Conservation (phyloP, 2,888 invertebrate genomes). For the Lepidonotus clava region DNA sequence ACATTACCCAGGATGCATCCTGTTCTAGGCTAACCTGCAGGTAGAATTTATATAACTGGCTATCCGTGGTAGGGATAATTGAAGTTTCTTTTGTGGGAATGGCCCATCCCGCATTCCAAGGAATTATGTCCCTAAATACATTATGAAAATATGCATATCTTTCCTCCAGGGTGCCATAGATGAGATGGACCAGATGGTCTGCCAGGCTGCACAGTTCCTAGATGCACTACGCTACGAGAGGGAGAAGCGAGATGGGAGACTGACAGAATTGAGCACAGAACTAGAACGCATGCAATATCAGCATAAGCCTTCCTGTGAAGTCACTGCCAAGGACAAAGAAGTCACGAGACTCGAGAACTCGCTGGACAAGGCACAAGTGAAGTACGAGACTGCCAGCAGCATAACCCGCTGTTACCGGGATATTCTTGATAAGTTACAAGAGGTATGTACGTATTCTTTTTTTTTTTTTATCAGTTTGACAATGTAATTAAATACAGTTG, state of each 20-base stretch:
- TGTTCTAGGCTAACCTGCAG: too few species aligned
- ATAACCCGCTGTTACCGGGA: conserved; percentile 70
- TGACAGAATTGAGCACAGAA: conserved; percentile 57
- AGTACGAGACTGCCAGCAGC: conserved; percentile 70
- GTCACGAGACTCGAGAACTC: conserved; percentile 69
- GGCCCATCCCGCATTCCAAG: background rate
- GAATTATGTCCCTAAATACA: background rate
- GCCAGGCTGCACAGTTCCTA: conserved; percentile 68
- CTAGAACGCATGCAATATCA: conserved; percentile 34
- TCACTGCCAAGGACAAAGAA: background rate
- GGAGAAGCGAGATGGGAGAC: conserved; percentile 62
- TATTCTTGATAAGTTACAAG: conserved; percentile 69
- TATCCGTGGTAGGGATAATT: too few species aligned
- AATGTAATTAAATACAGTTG: too few species aligned
- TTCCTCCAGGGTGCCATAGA: conserved; percentile 67
- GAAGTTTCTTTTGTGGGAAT: too few species aligned
- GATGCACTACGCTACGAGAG: conserved; percentile 67
- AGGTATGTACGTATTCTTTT: conserved; percentile 60
- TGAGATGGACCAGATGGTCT: conserved; percentile 71
- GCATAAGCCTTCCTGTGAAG: conserved; percentile 38
- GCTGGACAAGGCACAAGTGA: conserved; percentile 73
- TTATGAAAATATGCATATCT: background rate
- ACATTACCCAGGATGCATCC: too few species aligned
- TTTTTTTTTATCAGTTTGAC: too few species aligned
- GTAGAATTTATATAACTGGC: too few species aligned